These are phyloP conservation scores for Aporrectodea caliginosa DNA, from an alignment of 1,140 invertebrate genomes.

Conservation along the genomic window DNA sequence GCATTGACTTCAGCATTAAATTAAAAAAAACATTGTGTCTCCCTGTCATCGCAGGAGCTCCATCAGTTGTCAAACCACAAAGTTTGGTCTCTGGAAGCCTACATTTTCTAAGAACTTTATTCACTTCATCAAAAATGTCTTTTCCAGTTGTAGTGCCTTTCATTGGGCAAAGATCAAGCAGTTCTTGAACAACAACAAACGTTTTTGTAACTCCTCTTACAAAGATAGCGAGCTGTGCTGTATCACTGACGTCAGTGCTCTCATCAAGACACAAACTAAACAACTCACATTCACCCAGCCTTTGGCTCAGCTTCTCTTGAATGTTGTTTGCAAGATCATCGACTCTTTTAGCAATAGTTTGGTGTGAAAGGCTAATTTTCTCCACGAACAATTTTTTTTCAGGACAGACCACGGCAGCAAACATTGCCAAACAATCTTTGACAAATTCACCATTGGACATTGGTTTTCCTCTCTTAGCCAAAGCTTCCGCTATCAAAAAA, in stretches of 20 bases:
- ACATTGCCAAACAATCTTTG: conserved; percentile 38
- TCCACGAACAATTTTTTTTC: background rate
- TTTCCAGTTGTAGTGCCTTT: conserved; percentile 11
- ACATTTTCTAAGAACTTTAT: background rate
- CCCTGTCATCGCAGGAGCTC: background rate
- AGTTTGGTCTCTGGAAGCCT: background rate
- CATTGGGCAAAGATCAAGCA: conserved; percentile 5
- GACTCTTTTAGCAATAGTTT: background rate
- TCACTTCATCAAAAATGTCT: conserved; percentile 5
- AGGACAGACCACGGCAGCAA: background rate
- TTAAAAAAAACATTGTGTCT: background rate
- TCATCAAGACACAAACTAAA: conserved; percentile 3
- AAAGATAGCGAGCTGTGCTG: background rate
- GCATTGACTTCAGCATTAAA: background rate
- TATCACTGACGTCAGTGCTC: conserved; percentile 9
- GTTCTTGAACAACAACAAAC: background rate
- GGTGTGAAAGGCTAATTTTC: background rate
- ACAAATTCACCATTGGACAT: conserved; percentile 47
- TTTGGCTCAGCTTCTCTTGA: background rate
- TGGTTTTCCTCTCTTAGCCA: conserved; percentile 44
- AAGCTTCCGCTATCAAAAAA: conserved; percentile 34
- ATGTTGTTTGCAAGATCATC: background rate
- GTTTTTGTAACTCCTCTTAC: background rate
- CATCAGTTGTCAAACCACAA: conserved; percentile 4
- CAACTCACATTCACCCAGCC: background rate